Evolutionary conservation across 2,113 vertebrate genomes (phyloP).

Genomic region (Bothrops jararaca): DNA sequence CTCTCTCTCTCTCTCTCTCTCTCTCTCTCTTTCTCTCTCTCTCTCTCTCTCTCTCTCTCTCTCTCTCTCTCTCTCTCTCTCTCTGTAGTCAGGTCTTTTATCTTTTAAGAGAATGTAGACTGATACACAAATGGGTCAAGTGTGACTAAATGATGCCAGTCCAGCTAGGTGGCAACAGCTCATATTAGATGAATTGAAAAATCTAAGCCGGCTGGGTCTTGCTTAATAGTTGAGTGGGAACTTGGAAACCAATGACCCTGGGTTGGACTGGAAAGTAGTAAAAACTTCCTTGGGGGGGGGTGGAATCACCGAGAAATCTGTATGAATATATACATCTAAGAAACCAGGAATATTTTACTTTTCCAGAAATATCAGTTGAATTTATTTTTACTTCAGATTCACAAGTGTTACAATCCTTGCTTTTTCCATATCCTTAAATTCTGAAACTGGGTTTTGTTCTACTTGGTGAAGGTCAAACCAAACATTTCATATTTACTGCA

Average conservation of each 20-base stretch:
- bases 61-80: accelerated
- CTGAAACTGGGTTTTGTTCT: neutral
- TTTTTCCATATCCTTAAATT: neutral
- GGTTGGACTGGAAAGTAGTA: neutral
- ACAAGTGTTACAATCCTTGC: neutral
- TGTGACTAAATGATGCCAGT: neutral
- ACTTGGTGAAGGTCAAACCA: neutral
- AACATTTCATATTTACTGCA: neutral
- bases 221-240: neutral
- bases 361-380: neutral
- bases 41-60: too few species aligned
- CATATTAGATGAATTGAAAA: neutral
- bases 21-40: accelerated
- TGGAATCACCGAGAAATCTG: neutral
- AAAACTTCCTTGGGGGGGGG: neutral
- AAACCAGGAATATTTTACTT: neutral
- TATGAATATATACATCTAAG: neutral
- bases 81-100: neutral
- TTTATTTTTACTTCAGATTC: neutral
- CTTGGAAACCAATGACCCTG: neutral
- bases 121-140: neutral
- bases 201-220: neutral
- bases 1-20: too few species aligned
- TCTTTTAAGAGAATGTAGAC: neutral
- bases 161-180: neutral